Evolutionary conservation across 2,113 vertebrate genomes (phyloP).

Genomic region (Colius striatus): DNA sequence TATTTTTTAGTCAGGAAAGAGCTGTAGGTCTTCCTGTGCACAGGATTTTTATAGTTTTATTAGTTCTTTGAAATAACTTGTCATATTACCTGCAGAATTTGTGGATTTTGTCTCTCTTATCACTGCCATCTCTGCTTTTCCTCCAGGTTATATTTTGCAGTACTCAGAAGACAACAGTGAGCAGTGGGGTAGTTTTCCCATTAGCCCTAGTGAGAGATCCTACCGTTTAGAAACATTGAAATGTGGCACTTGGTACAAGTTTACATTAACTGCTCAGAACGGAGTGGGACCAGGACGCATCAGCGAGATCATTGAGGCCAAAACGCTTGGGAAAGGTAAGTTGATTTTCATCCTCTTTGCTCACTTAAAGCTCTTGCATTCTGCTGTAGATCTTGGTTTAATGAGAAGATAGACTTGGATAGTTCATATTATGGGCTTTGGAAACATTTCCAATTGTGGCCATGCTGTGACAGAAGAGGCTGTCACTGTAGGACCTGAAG

Average conservation of each 20-base stretch:
- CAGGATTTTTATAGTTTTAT: not conserved
- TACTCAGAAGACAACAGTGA: slow-evolving; percentile 99
- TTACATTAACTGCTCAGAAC: slow-evolving; percentile 97
- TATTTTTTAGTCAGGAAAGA: not conserved
- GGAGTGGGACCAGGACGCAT: slow-evolving; percentile 97
- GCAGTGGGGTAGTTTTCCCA: slow-evolving; percentile 97
- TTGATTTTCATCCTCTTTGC: not conserved
- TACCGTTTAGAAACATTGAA: slow-evolving; percentile 95
- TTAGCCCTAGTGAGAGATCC: slow-evolving; percentile 96
- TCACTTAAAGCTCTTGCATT: not conserved
- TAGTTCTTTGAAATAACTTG: not conserved
- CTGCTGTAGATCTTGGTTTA: not conserved
- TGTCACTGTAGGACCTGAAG: not conserved
- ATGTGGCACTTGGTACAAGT: slow-evolving; percentile 99
- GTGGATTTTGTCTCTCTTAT: not conserved
- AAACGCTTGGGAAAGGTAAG: slow-evolving; percentile 95
- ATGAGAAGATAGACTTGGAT: not conserved
- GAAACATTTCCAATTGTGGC: not conserved
- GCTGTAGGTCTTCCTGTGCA: not conserved
- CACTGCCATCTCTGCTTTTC: not conserved
- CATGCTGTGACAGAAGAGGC: not conserved
- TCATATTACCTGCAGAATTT: not conserved
- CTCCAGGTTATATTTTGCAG: slow-evolving; percentile 93
- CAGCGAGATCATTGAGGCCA: slow-evolving; percentile 99
- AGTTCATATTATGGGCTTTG: not conserved